Evolutionary conservation across 2,888 invertebrate species (phyloP).

Genomic region (Scaptomyza cyrtandrae): DNA sequence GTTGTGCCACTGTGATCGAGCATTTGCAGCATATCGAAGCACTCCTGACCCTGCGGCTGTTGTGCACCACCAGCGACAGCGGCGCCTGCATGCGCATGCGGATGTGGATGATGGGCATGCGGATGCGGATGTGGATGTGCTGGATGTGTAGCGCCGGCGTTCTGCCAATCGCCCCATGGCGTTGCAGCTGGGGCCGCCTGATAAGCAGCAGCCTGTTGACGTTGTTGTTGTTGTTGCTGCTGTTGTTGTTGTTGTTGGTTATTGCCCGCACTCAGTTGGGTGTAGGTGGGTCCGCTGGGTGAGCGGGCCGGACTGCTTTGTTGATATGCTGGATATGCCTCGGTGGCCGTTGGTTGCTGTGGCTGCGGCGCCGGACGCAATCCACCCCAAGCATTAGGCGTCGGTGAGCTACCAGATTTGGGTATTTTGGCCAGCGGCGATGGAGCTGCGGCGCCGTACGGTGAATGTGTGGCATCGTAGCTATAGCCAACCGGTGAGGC

Average conservation of each 20-base stretch:
- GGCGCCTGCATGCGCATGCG: slow-evolving; percentile 53
- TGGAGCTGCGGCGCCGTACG: slow-evolving; percentile 83
- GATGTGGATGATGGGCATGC: slow-evolving; percentile 81
- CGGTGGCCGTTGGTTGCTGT: slow-evolving; percentile 87
- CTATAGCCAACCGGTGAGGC: slow-evolving; percentile 88
- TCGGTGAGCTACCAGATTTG: slow-evolving; percentile 89
- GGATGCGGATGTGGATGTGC: slow-evolving; percentile 81
- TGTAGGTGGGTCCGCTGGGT: slow-evolving; percentile 93
- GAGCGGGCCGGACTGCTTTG: slow-evolving; percentile 92
- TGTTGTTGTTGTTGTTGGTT: slow-evolving; percentile 83
- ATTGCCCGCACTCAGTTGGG: slow-evolving; percentile 90
- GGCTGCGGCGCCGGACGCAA: slow-evolving; percentile 77
- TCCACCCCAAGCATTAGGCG: slow-evolving; percentile 85
- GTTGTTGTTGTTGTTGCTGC: slow-evolving; percentile 46
- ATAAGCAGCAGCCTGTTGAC: slow-evolving; percentile 84
- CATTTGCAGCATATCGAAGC: slow-evolving; percentile 97
- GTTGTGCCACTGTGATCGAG: slow-evolving; percentile 92
- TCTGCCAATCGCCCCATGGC: slow-evolving; percentile 89
- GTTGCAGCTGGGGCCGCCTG: slow-evolving; percentile 78
- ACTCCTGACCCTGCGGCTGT: slow-evolving; percentile 90
- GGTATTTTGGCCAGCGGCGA: slow-evolving; percentile 88
- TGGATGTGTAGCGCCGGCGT: slow-evolving; percentile 83
- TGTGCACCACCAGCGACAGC: slow-evolving; percentile 84
- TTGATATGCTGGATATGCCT: slow-evolving; percentile 88
- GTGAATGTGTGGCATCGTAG: slow-evolving; percentile 92